These are phyloP conservation scores for Belonocnema kinseyi DNA, from an alignment of 1,140 invertebrate genomes.

Conservation along the genomic window DNA sequence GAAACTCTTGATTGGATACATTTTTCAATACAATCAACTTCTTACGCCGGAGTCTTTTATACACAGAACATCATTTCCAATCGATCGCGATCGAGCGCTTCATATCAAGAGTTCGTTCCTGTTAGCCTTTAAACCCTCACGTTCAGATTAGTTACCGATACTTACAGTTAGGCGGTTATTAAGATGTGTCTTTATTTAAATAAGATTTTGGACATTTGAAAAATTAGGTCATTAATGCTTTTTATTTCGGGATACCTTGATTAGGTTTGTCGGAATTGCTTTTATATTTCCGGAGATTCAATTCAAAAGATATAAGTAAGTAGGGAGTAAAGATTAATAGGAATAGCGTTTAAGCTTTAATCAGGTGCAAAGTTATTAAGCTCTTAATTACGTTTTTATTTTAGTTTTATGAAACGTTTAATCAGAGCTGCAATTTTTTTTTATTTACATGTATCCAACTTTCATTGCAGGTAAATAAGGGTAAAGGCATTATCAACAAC, in stretches of 20 bases:
- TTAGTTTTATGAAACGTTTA: no score
- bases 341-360: no score
- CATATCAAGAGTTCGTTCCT: not conserved
- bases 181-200: not conserved
- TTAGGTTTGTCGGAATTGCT: not conserved
- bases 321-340: no score
- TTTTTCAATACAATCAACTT: conserved; percentile 26
- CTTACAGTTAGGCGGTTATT: not conserved
- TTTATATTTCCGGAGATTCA: not conserved
- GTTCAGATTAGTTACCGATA: not conserved
- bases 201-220: conserved; percentile 23
- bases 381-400: no score
- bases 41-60: not conserved
- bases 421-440: no score
- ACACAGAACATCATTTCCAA: conserved; percentile 9
- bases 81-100: not conserved
- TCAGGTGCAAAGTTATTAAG: no score
- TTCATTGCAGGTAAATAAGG: no score
- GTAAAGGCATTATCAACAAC: no score
- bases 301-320: not conserved
- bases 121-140: not conserved
- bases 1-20: conserved; percentile 28
- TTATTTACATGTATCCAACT: no score
- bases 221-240: not conserved
- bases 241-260: not conserved